Conservation (phyloP, 2,797 vertebrate species). For the Amblyopsis hoosieri region DNA sequence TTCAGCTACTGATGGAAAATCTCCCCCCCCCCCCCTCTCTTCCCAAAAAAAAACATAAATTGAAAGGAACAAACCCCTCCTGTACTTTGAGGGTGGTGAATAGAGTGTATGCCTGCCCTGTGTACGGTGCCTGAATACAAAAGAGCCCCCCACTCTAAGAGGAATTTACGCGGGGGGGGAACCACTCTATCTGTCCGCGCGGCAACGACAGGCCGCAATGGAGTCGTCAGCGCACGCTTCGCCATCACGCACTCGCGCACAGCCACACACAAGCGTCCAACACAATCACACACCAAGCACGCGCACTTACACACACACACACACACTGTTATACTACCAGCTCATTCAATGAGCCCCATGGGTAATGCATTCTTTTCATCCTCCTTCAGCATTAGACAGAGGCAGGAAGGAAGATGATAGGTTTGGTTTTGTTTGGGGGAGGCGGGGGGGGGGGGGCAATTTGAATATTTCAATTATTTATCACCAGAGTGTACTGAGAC, state of each 20-base stretch:
- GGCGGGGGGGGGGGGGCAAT: constrained; percentile 34
- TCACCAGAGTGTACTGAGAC: constrained; percentile 45
- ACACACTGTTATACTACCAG: constrained; percentile 8
- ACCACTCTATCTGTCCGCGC: constrained; percentile 56
- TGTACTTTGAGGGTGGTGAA: constrained; percentile 73
- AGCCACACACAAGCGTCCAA: neutral
- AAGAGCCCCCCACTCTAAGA: constrained; percentile 61
- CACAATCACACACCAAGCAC: constrained; percentile 16
- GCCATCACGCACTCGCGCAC: constrained; percentile 32
- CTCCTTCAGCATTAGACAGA: constrained; percentile 27
- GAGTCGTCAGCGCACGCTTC: constrained; percentile 55
- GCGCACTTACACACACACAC: constrained; percentile 16
- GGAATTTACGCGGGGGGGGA: constrained; percentile 59
- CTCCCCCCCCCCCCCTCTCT: constrained; percentile 22
- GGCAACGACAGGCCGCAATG: constrained; percentile 59
- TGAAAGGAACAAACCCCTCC: constrained; percentile 57
- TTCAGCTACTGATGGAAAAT: constrained; percentile 45
- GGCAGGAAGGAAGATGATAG: constrained; percentile 53
- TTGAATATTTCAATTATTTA: constrained; percentile 78
- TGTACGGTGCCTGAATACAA: constrained; percentile 73
- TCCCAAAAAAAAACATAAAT: constrained; percentile 6
- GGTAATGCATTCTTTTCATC: constrained; percentile 68
- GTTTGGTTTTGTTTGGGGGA: constrained; percentile 6
- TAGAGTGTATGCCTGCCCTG: constrained; percentile 66
- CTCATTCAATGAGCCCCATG: constrained; percentile 28